A percentile compares a stretch with the other conserved stretches of the same genome.
phyloP scores from a whole-genome alignment of 2,888 invertebrate species.

The Oscheius sp. region DNA sequence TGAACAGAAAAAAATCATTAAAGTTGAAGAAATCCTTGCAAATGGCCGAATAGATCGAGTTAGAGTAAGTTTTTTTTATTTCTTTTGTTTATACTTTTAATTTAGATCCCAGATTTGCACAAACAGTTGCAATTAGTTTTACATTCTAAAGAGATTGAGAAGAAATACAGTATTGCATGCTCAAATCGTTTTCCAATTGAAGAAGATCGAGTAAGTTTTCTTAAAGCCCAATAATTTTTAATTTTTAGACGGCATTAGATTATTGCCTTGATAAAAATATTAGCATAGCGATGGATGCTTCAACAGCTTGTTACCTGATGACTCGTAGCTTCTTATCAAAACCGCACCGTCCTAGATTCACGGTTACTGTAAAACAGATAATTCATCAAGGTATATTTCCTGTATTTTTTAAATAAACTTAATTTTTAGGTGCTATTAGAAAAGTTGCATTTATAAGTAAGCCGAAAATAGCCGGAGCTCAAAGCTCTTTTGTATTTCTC shows the following conservation, averaged over 20 bases:
- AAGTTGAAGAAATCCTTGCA: neutral
- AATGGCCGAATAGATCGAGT: neutral
- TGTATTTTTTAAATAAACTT: neutral
- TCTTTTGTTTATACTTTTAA: neutral
- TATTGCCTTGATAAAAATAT: slow-evolving; percentile 20
- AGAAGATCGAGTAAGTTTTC: slow-evolving; percentile 14
- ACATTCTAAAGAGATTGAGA: neutral
- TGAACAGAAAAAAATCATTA: neutral
- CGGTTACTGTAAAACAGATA: neutral
- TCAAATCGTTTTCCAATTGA: slow-evolving; percentile 25
- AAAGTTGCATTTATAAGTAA: slow-evolving; percentile 17
- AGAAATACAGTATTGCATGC: neutral
- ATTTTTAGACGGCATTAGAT: slow-evolving; percentile 6
- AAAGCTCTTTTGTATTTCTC: neutral
- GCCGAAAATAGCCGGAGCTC: neutral
- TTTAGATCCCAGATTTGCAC: neutral
- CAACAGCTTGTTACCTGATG: slow-evolving; percentile 32
- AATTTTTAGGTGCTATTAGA: neutral
- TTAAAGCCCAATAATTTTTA: neutral
- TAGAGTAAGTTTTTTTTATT: neutral
- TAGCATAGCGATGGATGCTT: slow-evolving; percentile 33
- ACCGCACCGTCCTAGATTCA: neutral
- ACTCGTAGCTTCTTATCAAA: neutral
- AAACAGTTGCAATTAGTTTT: neutral
- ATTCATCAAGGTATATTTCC: slow-evolving; percentile 4